Conservation (phyloP, 2,113 vertebrate species). For the Prunella fulvescens region DNA sequence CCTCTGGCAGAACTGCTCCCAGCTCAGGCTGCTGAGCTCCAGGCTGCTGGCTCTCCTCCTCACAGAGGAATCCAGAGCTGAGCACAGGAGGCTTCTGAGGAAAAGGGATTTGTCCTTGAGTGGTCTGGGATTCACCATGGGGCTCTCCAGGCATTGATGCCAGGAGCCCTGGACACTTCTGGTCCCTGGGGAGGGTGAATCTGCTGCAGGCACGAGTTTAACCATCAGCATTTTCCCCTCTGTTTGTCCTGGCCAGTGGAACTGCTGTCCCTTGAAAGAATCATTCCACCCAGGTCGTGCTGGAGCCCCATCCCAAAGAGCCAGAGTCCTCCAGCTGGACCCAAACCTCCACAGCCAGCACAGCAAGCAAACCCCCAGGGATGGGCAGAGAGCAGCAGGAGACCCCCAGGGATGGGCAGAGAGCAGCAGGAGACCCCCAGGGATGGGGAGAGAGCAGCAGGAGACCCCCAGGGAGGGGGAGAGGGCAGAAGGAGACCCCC, state of each 20-base stretch:
- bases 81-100: neutral
- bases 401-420: too few relatives aligned
- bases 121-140: neutral
- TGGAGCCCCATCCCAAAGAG: neutral
- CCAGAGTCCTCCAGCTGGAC: fast-evolving
- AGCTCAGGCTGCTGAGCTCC: neutral
- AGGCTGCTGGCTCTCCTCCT: neutral
- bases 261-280: neutral
- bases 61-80: neutral
- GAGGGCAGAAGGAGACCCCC: too few relatives aligned
- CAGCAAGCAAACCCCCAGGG: fast-evolving
- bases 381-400: too few relatives aligned
- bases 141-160: neutral
- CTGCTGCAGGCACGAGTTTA: neutral
- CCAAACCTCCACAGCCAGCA: fast-evolving
- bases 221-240: neutral
- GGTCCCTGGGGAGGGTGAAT: fast-evolving
- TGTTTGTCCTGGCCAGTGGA: fast-evolving
- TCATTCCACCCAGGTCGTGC: fast-evolving
- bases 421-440: too few relatives aligned
- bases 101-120: neutral
- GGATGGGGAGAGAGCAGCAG: neutral
- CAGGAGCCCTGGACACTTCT: neutral
- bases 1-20: neutral
- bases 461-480: neutral